Evolutionary conservation across 2,113 vertebrate species (phyloP).

Genomic region (Prionailurus bengalensis): DNA sequence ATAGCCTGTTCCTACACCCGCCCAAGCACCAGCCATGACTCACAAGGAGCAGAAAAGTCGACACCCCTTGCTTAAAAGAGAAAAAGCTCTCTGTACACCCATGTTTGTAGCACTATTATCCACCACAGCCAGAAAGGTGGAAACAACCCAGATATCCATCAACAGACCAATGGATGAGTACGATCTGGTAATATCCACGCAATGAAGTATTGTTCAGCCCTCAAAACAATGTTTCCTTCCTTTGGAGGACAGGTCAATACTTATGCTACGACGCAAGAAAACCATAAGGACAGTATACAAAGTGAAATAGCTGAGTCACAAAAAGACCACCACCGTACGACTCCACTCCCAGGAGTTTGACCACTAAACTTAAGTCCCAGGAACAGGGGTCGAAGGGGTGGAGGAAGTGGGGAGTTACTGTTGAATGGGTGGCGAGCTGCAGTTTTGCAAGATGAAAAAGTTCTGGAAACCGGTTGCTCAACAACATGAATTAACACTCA

Average conservation of each 20-base stretch:
- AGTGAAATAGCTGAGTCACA: not conserved
- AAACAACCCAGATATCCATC: not conserved
- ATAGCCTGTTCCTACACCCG: no score
- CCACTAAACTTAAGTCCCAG: not conserved
- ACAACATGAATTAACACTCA: not conserved
- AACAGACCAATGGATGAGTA: not conserved
- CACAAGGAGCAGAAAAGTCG: not conserved
- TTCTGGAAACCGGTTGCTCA: not conserved
- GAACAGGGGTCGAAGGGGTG: not conserved
- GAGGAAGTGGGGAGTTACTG: rapidly evolving
- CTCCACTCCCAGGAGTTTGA: not conserved
- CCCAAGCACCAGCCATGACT: not conserved
- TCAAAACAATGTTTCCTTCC: not conserved
- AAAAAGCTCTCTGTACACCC: not conserved
- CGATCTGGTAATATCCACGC: not conserved
- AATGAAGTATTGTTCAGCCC: not conserved
- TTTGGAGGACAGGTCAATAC: not conserved
- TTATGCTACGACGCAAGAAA: not conserved
- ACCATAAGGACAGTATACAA: not conserved
- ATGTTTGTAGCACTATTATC: not conserved
- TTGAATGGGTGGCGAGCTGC: not conserved
- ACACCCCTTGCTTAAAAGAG: not conserved
- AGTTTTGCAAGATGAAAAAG: not conserved
- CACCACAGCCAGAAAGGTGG: not conserved
- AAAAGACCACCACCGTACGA: not conserved